Conservation (phyloP, 1,140 invertebrate genomes). For the Diorhabda carinulata region DNA sequence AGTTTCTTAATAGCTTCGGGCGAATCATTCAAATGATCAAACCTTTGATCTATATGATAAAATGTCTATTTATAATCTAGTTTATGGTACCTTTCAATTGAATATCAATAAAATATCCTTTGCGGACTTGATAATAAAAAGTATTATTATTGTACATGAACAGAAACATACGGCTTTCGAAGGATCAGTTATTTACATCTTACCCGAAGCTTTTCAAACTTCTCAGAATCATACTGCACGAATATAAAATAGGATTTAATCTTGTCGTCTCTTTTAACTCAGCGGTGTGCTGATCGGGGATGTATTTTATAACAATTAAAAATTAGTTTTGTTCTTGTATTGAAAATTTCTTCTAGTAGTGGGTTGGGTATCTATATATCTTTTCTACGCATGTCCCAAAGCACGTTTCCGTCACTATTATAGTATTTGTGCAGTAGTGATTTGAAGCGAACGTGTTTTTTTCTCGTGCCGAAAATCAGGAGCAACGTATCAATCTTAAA, state of each 20-base stretch:
- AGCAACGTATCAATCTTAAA: too few species aligned
- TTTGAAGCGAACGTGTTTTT: too few species aligned
- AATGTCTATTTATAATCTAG: neutral
- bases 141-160: neutral
- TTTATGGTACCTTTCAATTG: neutral
- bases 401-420: too few species aligned
- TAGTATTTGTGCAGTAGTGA: too few species aligned
- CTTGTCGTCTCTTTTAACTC: neutral
- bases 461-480: too few species aligned
- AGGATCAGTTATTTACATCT: slow-evolving; percentile 2
- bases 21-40: too few species aligned
- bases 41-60: neutral
- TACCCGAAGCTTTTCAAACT: neutral
- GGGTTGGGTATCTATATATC: too few species aligned
- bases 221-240: slow-evolving; percentile 1
- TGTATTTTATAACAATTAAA: too few species aligned
- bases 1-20: too few species aligned
- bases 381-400: too few species aligned
- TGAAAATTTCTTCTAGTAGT: too few species aligned
- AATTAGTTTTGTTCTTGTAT: too few species aligned
- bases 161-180: neutral
- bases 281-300: neutral
- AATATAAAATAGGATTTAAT: neutral
- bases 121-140: neutral
- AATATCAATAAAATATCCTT: neutral